Percentiles rank a stretch among this genome's conserved stretches.
phyloP scores from a whole-genome alignment of 1,140 invertebrate genomes.

The Fopius arisanus region DNA sequence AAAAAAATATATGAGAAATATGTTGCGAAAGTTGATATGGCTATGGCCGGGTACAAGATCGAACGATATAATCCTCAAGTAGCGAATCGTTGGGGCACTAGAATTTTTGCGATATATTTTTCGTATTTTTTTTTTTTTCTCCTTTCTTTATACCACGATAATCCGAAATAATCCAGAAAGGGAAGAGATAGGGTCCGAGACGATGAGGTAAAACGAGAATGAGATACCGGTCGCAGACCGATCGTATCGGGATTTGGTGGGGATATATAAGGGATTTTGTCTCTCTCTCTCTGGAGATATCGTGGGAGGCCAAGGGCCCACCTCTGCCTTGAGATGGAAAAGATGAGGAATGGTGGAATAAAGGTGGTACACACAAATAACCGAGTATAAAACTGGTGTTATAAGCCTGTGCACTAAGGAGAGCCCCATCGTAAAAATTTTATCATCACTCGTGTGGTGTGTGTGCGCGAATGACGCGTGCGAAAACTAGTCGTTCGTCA shows the following conservation, averaged over 20 bases:
- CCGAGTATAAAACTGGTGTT: not conserved
- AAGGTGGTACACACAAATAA: not conserved
- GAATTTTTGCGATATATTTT: slow-evolving; percentile 3
- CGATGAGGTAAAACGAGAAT: slow-evolving; percentile 10
- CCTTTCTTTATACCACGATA: too few relatives aligned
- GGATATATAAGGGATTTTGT: not conserved
- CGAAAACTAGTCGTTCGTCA: slow-evolving; percentile 5
- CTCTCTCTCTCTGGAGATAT: not conserved
- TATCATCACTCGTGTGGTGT: not conserved
- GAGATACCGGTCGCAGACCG: slow-evolving; percentile 10
- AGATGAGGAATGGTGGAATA: not conserved
- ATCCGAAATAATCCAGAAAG: slow-evolving; percentile 2
- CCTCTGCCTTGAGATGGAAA: not conserved
- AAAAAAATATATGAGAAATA: not conserved
- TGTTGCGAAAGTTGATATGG: slow-evolving; percentile 2
- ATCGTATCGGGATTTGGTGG: not conserved
- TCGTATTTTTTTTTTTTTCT: too few relatives aligned
- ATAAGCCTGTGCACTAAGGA: slow-evolving; percentile 4
- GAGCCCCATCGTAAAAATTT: slow-evolving; percentile 1
- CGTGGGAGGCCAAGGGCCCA: not conserved
- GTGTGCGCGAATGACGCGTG: not conserved
- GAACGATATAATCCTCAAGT: slow-evolving; percentile 13
- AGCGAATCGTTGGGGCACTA: not conserved
- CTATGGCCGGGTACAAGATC: slow-evolving; percentile 8
- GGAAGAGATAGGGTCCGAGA: not conserved